Conservation (phyloP, 2,888 invertebrate genomes). For the Perithous albicinctus region DNA sequence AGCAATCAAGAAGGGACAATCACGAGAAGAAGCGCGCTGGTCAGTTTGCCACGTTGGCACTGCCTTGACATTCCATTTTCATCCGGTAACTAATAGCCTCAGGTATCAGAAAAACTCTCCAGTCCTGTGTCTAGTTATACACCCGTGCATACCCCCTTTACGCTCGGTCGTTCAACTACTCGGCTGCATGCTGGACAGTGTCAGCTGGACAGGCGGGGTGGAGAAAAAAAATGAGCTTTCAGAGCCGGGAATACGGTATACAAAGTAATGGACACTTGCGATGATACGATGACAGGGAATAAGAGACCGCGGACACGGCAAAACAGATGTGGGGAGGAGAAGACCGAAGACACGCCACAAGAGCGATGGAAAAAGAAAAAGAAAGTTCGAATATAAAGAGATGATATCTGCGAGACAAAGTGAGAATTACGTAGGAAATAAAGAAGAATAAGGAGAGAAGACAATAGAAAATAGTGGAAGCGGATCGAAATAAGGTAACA, state of each 20-base stretch:
- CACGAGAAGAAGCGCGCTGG: background rate
- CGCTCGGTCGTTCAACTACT: slow-evolving; percentile 11
- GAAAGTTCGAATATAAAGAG: background rate
- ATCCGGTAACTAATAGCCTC: slow-evolving; percentile 18
- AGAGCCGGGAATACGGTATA: slow-evolving; percentile 13
- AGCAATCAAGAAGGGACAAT: slow-evolving; percentile 8
- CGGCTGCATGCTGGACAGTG: background rate
- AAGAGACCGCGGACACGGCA: slow-evolving; percentile 1
- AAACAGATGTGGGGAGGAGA: background rate
- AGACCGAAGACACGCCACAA: background rate
- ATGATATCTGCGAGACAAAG: slow-evolving; percentile 16
- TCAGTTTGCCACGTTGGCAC: background rate
- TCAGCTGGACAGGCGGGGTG: slow-evolving; percentile 7
- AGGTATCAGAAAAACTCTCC: slow-evolving; percentile 6
- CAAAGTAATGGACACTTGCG: slow-evolving; percentile 34
- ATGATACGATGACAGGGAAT: slow-evolving; percentile 34
- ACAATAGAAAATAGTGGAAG: slow-evolving; percentile 1
- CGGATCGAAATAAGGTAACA: slow-evolving; percentile 24
- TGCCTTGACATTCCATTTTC: slow-evolving; percentile 26
- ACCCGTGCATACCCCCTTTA: background rate
- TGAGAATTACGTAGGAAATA: background rate
- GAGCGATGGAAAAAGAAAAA: slow-evolving; percentile 1
- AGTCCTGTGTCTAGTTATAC: slow-evolving; percentile 10
- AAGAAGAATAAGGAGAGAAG: background rate
- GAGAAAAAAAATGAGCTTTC: slow-evolving; percentile 20